phyloP scores from a whole-genome alignment of 2,888 invertebrate genomes.

The Coremacera marginata region DNA sequence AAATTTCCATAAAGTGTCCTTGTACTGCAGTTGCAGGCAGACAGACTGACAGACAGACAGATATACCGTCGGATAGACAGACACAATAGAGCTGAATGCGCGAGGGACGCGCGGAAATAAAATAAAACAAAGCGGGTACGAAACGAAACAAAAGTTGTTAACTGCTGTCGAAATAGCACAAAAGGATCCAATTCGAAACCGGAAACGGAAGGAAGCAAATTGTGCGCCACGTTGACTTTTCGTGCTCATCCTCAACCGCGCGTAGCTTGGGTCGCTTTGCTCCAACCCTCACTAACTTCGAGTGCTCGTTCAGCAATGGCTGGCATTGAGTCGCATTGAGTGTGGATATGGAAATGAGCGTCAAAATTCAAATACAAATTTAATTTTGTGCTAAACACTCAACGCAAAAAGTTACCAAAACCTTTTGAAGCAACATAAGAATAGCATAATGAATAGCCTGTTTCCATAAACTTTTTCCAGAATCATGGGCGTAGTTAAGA shows the following conservation, averaged over 20 bases:
- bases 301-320: neutral
- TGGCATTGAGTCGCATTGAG: neutral
- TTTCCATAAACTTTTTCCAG: no score
- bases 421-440: neutral
- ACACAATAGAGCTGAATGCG: no score
- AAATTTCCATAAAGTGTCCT: constrained; percentile 25
- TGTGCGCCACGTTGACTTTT: constrained; percentile 48
- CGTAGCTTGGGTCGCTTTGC: neutral
- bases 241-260: constrained; percentile 14
- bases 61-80: neutral
- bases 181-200: constrained; percentile 41
- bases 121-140: constrained; percentile 10
- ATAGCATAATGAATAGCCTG: no score
- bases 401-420: neutral
- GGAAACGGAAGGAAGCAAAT: constrained; percentile 49
- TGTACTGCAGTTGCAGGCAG: neutral
- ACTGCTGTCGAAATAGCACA: constrained; percentile 41
- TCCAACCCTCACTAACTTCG: neutral
- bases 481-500: no score
- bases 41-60: neutral
- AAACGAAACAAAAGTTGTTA: constrained; percentile 37
- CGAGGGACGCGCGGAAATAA: neutral
- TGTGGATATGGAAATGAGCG: constrained; percentile 24
- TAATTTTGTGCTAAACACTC: constrained; percentile 18
- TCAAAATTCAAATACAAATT: constrained; percentile 34